These are phyloP conservation scores for Alauda arvensis DNA, from an alignment of 2,797 vertebrate genomes.

Conservation along the genomic window DNA sequence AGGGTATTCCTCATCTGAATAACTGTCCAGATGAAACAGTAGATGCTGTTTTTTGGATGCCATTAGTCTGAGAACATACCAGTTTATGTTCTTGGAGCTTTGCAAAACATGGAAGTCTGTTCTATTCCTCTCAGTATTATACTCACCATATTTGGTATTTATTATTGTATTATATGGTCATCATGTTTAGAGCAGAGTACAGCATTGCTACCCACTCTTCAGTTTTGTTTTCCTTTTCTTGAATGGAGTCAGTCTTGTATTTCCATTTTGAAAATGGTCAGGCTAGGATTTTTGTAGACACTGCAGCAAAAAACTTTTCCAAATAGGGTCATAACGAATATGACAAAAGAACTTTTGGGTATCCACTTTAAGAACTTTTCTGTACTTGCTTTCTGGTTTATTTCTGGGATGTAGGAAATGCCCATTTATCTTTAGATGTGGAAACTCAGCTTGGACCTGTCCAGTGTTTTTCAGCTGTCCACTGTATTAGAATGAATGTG, in stretches of 20 bases:
- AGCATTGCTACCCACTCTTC: neutral
- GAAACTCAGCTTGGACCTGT: neutral
- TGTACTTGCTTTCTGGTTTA: neutral
- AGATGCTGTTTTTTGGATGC: neutral
- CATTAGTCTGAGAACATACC: neutral
- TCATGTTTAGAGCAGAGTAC: neutral
- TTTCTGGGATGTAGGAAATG: neutral
- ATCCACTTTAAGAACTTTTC: neutral
- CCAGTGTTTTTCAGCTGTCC: neutral
- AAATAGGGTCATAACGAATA: neutral
- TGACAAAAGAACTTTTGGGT: neutral
- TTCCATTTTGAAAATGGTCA: neutral
- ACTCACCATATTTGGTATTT: neutral
- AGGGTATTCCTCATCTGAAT: neutral
- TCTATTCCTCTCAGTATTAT: neutral
- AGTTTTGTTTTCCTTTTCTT: neutral
- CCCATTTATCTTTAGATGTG: neutral
- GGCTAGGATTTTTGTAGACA: neutral
- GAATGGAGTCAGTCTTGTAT: neutral
- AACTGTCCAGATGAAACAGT: neutral
- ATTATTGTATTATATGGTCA: neutral
- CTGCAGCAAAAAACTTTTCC: neutral
- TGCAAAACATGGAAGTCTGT: neutral
- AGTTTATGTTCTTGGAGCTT: neutral
- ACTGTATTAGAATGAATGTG: neutral